A percentile compares a stretch with the other conserved stretches of the same genome.
phyloP scores from a whole-genome alignment of 2,113 vertebrate species.

The Ctenodactylus gundi region DNA sequence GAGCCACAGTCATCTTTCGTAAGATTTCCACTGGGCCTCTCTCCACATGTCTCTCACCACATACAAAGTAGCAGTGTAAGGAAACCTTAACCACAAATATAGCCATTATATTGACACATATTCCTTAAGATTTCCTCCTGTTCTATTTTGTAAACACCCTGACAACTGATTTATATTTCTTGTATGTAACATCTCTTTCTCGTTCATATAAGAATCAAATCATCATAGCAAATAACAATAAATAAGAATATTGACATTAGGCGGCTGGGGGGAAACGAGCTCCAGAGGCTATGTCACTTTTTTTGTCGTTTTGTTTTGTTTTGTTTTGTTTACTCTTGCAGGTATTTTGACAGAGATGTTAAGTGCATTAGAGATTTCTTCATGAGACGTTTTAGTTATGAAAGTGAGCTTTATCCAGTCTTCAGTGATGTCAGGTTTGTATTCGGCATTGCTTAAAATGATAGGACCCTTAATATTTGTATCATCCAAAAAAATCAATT shows the following conservation, averaged over 20 bases:
- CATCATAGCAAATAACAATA: not conserved
- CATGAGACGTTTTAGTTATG: constrained; percentile 91
- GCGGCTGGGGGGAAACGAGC: not conserved
- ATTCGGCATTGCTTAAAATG: constrained; percentile 8
- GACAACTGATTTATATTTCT: not conserved
- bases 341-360: constrained; percentile 99
- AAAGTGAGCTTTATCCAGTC: constrained; percentile 95
- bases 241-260: not conserved
- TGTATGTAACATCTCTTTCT: constrained; percentile 29
- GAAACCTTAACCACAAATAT: not conserved
- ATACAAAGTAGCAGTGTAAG: not conserved
- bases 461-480: not conserved
- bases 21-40: not conserved
- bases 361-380: constrained; percentile 96
- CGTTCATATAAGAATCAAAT: not conserved
- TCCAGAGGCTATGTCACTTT: not conserved
- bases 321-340: constrained; percentile 75
- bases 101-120: not conserved
- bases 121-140: not conserved
- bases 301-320: no score
- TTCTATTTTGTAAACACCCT: constrained; percentile 13
- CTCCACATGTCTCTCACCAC: not conserved
- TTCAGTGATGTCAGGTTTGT: constrained; percentile 94
- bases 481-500: constrained; percentile 1
- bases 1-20: not conserved